Evolutionary conservation across 1,140 invertebrate genomes (phyloP).

Genomic region (Bombus picipes): DNA sequence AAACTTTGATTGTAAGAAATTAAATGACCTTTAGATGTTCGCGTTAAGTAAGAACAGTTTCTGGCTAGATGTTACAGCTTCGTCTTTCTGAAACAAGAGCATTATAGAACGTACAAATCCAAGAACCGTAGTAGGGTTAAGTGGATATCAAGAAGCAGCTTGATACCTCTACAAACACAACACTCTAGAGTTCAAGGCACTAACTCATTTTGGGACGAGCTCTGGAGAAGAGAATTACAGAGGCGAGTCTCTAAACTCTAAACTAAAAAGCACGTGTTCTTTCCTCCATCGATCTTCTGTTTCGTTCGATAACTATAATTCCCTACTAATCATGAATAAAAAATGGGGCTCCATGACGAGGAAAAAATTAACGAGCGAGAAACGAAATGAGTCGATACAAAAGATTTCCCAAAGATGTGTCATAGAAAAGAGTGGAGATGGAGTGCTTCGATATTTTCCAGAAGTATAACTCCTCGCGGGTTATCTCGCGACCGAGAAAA

Average conservation of each 20-base stretch:
- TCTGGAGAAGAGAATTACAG: neutral
- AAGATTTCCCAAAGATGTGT: neutral
- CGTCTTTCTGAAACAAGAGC: neutral
- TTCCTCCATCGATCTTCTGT: neutral
- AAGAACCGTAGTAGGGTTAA: neutral
- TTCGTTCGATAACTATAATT: neutral
- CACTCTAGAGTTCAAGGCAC: neutral
- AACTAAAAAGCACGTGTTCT: neutral
- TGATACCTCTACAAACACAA: neutral
- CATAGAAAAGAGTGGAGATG: neutral
- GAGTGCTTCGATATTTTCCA: slow-evolving; percentile 43
- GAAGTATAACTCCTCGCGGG: slow-evolving; percentile 26
- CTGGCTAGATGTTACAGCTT: too few relatives aligned
- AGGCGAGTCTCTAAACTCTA: neutral
- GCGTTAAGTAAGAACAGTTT: too few relatives aligned
- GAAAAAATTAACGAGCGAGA: neutral
- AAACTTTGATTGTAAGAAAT: neutral
- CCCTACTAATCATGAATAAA: neutral
- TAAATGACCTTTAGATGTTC: neutral
- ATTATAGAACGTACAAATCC: neutral
- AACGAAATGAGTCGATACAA: neutral
- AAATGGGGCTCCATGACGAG: neutral
- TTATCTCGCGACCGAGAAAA: slow-evolving; percentile 59
- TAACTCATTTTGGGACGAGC: neutral
- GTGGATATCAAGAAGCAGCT: neutral